Evolutionary conservation across 2,113 vertebrate species (phyloP).

Genomic region (Microcebus murinus): DNA sequence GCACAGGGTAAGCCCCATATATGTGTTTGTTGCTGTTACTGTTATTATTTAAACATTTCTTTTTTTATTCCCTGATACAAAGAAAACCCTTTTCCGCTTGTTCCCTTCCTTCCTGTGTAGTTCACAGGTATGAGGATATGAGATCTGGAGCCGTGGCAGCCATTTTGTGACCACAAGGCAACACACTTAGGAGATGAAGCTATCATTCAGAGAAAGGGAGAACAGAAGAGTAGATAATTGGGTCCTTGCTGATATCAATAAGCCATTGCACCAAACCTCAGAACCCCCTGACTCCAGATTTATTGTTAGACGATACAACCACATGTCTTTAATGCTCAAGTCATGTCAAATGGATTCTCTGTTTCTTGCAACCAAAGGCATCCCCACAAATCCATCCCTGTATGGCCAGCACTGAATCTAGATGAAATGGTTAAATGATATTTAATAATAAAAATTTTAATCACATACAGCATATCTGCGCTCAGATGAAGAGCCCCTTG

Average conservation of each 20-base stretch:
- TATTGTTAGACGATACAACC: neutral
- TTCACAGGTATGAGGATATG: neutral
- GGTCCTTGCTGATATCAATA: neutral
- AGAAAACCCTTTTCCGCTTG: neutral
- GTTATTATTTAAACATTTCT: neutral
- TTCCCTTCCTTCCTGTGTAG: neutral
- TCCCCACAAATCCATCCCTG: conserved; percentile 1
- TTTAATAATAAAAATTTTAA: neutral
- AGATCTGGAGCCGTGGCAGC: neutral
- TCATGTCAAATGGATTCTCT: neutral
- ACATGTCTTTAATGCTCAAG: neutral
- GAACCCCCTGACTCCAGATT: neutral
- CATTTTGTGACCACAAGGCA: neutral
- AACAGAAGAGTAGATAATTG: neutral
- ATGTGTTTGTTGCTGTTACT: neutral
- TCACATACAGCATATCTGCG: neutral
- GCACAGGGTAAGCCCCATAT: neutral
- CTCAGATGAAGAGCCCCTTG: neutral
- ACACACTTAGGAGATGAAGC: neutral
- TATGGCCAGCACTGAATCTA: neutral
- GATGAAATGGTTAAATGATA: neutral
- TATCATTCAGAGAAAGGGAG: neutral
- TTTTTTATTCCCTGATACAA: neutral
- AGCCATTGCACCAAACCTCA: neutral
- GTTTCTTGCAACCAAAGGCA: neutral